phyloP scores from a whole-genome alignment of 2,888 invertebrate species.

The Rutpela maculata region DNA sequence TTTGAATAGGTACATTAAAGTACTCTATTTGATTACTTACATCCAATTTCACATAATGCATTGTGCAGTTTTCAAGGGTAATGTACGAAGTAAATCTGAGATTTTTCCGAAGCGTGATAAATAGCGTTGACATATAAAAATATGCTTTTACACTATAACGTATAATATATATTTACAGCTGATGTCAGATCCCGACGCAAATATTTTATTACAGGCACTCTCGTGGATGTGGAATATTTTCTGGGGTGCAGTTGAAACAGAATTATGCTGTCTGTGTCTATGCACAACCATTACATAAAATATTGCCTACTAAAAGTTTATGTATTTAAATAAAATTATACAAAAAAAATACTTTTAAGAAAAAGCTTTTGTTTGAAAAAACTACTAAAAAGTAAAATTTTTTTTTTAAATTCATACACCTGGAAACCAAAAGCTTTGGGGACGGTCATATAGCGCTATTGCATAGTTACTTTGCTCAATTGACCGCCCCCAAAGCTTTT shows the following conservation, averaged over 20 bases:
- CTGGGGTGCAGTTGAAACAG: background rate
- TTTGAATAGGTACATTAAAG: background rate
- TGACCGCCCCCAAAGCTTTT: no score
- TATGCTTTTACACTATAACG: background rate
- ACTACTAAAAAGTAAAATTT: no score
- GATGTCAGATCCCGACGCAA: background rate
- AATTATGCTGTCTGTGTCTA: background rate
- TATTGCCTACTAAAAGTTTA: no score
- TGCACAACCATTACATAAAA: background rate
- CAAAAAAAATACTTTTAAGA: no score
- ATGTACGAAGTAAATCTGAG: background rate
- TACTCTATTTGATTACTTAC: conserved; percentile 4
- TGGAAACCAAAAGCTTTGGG: no score
- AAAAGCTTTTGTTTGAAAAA: no score
- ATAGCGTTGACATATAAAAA: background rate
- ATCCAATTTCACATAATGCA: conserved; percentile 7
- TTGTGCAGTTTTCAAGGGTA: conserved; percentile 14
- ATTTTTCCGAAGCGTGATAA: conserved; percentile 3
- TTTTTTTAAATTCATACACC: no score
- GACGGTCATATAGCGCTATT: no score
- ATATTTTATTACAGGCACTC: background rate
- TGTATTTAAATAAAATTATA: no score
- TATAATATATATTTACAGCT: background rate
- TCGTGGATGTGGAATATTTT: background rate
- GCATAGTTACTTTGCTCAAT: no score